These are phyloP conservation scores for Heterodera filipjevi DNA, from an alignment of 2,888 invertebrate species.

Conservation along the genomic window DNA sequence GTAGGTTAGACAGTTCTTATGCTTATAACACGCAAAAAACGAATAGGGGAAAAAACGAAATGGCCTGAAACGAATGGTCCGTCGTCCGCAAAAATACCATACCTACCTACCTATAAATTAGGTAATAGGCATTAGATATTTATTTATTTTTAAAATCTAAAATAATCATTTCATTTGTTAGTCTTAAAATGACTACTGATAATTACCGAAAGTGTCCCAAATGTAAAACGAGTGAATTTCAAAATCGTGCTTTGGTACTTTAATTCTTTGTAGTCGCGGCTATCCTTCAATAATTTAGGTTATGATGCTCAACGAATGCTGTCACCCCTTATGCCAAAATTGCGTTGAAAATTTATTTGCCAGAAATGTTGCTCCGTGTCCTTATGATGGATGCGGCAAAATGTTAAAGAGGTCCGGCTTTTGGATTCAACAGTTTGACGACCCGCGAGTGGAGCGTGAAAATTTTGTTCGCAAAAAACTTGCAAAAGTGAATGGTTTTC, in stretches of 20 bases:
- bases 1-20: no score
- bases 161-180: background rate
- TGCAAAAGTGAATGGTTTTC: slow-evolving; percentile 67
- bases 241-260: slow-evolving; percentile 78
- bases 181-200: background rate
- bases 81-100: no score
- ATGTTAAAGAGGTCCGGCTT: slow-evolving; percentile 86
- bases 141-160: no score
- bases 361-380: slow-evolving; percentile 93
- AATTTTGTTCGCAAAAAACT: slow-evolving; percentile 89
- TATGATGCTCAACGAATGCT: slow-evolving; percentile 96
- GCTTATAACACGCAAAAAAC: no score
- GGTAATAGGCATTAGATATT: no score
- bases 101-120: no score
- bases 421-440: slow-evolving; percentile 92
- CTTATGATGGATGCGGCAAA: slow-evolving; percentile 75
- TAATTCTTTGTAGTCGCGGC: slow-evolving; percentile 36
- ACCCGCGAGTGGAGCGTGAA: slow-evolving; percentile 93
- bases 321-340: slow-evolving; percentile 94
- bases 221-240: slow-evolving; percentile 92
- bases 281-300: slow-evolving; percentile 72
- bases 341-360: slow-evolving; percentile 94
- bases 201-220: slow-evolving; percentile 76
- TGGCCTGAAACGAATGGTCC: no score
- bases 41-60: no score